A percentile compares a stretch with the other conserved stretches of the same genome.
Conservation (phyloP, 35 echinoderm and acorn worm species). For the Patiria miniata region DNA sequence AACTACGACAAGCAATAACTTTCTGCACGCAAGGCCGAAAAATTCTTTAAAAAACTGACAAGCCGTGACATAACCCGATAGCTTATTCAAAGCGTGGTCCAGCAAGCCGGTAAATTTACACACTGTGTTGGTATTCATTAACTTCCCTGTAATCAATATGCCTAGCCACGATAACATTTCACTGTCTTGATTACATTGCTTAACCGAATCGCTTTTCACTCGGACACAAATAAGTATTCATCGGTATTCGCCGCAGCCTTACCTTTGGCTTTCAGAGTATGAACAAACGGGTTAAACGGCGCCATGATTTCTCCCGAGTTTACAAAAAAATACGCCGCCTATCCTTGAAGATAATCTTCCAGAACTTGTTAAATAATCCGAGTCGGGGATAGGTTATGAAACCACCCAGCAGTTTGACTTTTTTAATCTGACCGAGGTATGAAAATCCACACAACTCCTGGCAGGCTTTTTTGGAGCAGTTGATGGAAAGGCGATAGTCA, state of each 20-base stretch:
- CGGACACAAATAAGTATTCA: too few relatives aligned
- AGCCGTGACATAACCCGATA: too few relatives aligned
- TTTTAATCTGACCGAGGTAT: too few relatives aligned
- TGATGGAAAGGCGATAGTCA: constrained; percentile 5
- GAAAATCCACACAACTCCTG: too few relatives aligned
- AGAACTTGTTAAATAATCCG: too few relatives aligned
- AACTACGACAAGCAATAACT: too few relatives aligned
- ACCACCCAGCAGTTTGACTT: too few relatives aligned
- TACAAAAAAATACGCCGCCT: background rate
- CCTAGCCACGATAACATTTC: background rate
- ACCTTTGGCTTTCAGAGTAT: constrained; percentile 18
- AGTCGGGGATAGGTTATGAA: too few relatives aligned
- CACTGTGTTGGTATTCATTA: background rate
- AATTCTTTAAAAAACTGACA: too few relatives aligned
- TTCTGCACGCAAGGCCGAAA: too few relatives aligned
- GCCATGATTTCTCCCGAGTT: constrained; percentile 10
- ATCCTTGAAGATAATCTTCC: background rate
- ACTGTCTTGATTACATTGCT: background rate
- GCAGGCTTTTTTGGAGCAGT: background rate
- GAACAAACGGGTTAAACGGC: constrained; percentile 4
- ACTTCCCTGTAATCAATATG: background rate
- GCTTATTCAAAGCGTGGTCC: too few relatives aligned
- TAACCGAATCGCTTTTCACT: too few relatives aligned
- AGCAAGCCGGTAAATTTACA: background rate
- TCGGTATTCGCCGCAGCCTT: background rate